phyloP scores from a whole-genome alignment of 2,797 vertebrate species.

The Discoglossus pictus region DNA sequence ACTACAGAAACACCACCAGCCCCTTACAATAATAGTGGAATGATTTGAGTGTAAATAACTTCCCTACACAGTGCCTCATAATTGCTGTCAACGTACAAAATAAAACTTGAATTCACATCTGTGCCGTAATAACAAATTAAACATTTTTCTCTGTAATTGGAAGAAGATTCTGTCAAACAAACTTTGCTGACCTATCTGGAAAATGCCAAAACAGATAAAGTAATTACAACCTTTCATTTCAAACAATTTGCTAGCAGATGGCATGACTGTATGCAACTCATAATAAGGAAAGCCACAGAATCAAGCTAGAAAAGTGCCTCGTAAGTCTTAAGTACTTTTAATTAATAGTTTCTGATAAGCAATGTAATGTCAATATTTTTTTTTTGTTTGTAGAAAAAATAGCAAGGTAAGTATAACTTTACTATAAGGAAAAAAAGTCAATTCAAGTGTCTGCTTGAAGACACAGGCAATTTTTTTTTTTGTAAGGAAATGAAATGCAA shows the following conservation, averaged over 20 bases:
- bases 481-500: too few relatives aligned
- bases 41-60: constrained; percentile 26
- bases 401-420: too few relatives aligned
- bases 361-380: too few relatives aligned
- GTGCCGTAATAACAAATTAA: constrained; percentile 37
- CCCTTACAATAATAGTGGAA: constrained; percentile 7
- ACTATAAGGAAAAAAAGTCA: too few relatives aligned
- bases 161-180: constrained; percentile 42
- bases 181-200: constrained; percentile 43
- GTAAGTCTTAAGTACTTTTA: constrained; percentile 32
- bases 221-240: constrained; percentile 45
- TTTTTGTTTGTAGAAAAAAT: too few relatives aligned
- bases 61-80: constrained; percentile 1
- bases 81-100: not conserved
- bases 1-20: constrained; percentile 11
- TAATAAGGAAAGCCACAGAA: constrained; percentile 8
- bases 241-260: constrained; percentile 41
- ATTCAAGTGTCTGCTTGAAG: too few relatives aligned
- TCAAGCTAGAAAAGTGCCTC: constrained; percentile 38
- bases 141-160: constrained; percentile 43
- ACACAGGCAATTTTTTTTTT: too few relatives aligned
- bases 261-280: constrained; percentile 13
- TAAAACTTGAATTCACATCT: constrained; percentile 27
- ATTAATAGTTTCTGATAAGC: constrained; percentile 36
- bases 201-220: not conserved